Base-by-base conservation (phyloP, 1,140 invertebrate species). In the Pomacea maculata region DNA sequence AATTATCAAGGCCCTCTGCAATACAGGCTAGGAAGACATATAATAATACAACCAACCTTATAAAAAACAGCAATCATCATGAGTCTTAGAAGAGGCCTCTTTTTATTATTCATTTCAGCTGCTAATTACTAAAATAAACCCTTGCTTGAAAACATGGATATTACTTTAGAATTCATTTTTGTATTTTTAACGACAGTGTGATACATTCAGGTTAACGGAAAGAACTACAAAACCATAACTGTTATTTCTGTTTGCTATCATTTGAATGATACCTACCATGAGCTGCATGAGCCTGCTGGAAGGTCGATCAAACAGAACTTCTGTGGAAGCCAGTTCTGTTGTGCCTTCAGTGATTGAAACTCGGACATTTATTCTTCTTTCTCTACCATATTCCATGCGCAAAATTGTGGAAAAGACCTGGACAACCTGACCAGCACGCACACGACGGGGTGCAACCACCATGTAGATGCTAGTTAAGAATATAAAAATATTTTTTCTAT, bases 281-380 rank as follows among this genome's bases (percentile, higher is more conserved):
- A 91, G 82, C 79, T 89, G 87, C 85, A 91, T 85, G 17, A 89
- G 85, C 61, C 87, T 80, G 75, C 87, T 90, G 29, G 86, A 87
- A 52, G 86, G 86, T 52, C 86, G 74, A 9, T 88, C 87, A 87
- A 91, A 91, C 25, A 83, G 83, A 17, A 88, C 64, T 21, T 74
- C 80, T 34, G 85, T 81, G 75, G 82, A 83, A 14, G 86, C 80
- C 79, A 86, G 87, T 74, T 88, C 88, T 12, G 82, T 82, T 14
- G 85, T 83, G 19, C 86, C 86, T 76, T 86, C 85, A 17, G 86
- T 84, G 63, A 90, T 86, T 17, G 88, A 88, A 14, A 89, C 80
- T 25, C 85, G 81, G n/a, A 91, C 80, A 75, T 85, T 85, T 34
- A 91, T 81, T 9, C 80, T 71, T 8, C 52, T 55, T 14, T 81